A percentile compares a stretch with the other conserved stretches of the same genome.
phyloP scores from a whole-genome alignment of 2,113 vertebrate species.

The Gavia stellata region DNA sequence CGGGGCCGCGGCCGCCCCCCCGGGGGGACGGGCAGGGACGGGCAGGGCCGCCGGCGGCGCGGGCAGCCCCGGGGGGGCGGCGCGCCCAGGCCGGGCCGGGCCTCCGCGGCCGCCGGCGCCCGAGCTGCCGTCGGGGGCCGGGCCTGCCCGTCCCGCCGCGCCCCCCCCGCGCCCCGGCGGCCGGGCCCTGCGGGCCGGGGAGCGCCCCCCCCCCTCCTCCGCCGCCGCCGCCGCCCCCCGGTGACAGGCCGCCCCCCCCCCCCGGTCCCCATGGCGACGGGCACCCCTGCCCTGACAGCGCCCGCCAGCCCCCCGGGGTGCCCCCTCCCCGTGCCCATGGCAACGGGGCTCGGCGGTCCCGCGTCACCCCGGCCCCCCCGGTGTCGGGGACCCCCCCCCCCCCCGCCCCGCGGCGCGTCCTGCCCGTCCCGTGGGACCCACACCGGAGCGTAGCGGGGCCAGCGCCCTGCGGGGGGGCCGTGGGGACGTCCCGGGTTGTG shows the following conservation, averaged over 20 bases:
- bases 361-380: neutral
- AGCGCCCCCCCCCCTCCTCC: neutral
- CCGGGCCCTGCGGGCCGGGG: neutral
- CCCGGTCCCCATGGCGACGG: neutral
- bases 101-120: neutral
- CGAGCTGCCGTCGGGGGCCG: slow-evolving; percentile 18
- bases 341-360: neutral
- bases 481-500: neutral
- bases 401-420: neutral
- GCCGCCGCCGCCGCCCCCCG: neutral
- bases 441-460: neutral
- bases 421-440: neutral
- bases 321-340: neutral
- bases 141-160: neutral
- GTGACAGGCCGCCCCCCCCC: neutral
- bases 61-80: neutral
- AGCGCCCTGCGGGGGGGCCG: neutral
- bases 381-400: neutral
- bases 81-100: neutral
- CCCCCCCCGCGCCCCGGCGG: neutral
- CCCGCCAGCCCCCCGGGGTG: neutral
- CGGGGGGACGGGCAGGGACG: neutral
- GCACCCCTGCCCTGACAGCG: neutral
- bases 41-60: neutral
- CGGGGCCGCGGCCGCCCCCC: neutral